Evolutionary conservation across 2,113 vertebrate species (phyloP).

Genomic region (Tylochromis polylepis): DNA sequence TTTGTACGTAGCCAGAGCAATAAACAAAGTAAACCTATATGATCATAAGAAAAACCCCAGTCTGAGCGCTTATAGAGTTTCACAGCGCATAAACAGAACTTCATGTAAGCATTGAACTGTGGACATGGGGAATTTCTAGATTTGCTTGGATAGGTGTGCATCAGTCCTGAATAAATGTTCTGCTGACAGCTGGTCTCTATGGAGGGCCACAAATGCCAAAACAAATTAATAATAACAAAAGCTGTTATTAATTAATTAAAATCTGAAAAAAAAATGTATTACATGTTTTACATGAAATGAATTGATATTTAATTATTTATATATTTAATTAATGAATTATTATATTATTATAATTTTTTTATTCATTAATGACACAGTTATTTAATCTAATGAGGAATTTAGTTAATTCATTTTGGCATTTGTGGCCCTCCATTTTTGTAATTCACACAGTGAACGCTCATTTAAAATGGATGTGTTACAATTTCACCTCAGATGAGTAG

Average conservation of each 20-base stretch:
- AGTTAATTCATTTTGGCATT: background rate
- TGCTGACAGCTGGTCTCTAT: fast-evolving
- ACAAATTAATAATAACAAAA: background rate
- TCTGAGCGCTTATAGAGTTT: background rate
- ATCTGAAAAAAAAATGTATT: no score
- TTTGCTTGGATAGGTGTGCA: background rate
- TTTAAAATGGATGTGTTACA: background rate
- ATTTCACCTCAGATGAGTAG: background rate
- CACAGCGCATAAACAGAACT: background rate
- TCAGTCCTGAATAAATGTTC: background rate
- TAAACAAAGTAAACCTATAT: background rate
- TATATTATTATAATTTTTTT: background rate
- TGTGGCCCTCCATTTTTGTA: background rate
- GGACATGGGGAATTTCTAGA: background rate
- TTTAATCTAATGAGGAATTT: background rate
- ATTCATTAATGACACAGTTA: background rate
- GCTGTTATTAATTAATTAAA: background rate
- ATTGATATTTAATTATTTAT: background rate
- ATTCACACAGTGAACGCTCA: background rate
- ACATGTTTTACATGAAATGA: background rate
- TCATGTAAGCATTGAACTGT: background rate
- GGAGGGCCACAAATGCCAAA: background rate
- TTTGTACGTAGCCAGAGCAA: background rate
- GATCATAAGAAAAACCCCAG: background rate
- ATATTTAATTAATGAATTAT: background rate